A percentile compares a stretch with the other conserved stretches of the same genome.
These are phyloP conservation scores for Leucophora obtusa DNA, from an alignment of 2,888 invertebrate genomes.

Conservation along the genomic window DNA sequence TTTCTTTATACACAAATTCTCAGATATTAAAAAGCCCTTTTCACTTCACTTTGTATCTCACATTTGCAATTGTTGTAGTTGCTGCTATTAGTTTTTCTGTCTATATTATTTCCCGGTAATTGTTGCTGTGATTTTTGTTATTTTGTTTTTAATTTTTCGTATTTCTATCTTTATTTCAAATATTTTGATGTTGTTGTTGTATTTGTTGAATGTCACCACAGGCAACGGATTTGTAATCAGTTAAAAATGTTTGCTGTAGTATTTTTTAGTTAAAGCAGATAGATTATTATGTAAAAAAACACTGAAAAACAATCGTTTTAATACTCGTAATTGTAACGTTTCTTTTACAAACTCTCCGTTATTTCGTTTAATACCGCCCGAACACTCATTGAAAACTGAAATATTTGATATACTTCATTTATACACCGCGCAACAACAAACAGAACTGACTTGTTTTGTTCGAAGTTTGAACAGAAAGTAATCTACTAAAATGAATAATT, in stretches of 20 bases:
- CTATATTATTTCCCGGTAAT: slow-evolving; percentile 57
- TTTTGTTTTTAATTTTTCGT: slow-evolving; percentile 17
- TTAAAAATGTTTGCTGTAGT: not conserved
- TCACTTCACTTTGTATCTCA: slow-evolving; percentile 22
- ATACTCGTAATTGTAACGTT: slow-evolving; percentile 12
- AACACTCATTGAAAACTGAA: slow-evolving; percentile 55
- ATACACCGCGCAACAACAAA: slow-evolving; percentile 37
- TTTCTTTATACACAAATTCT: slow-evolving; percentile 15
- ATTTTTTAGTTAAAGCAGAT: slow-evolving; percentile 22
- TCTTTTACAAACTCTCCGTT: slow-evolving; percentile 27
- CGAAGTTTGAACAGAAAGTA: slow-evolving; percentile 38
- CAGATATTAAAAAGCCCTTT: slow-evolving; percentile 17
- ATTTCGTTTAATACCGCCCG: slow-evolving; percentile 37
- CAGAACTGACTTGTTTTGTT: slow-evolving; percentile 13
- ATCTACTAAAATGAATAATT: not conserved
- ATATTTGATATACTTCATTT: slow-evolving; percentile 34
- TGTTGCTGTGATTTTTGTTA: slow-evolving; percentile 49
- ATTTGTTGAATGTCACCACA: slow-evolving; percentile 63
- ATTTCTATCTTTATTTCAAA: slow-evolving; percentile 16
- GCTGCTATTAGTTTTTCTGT: slow-evolving; percentile 6
- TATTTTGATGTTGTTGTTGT: slow-evolving; percentile 22
- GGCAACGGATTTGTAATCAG: slow-evolving; percentile 48
- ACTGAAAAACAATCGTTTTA: not conserved
- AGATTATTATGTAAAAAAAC: slow-evolving; percentile 35
- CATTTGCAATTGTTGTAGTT: slow-evolving; percentile 6